Base-by-base conservation (phyloP, 2,888 invertebrate genomes). In the Punctoribates punctum region DNA sequence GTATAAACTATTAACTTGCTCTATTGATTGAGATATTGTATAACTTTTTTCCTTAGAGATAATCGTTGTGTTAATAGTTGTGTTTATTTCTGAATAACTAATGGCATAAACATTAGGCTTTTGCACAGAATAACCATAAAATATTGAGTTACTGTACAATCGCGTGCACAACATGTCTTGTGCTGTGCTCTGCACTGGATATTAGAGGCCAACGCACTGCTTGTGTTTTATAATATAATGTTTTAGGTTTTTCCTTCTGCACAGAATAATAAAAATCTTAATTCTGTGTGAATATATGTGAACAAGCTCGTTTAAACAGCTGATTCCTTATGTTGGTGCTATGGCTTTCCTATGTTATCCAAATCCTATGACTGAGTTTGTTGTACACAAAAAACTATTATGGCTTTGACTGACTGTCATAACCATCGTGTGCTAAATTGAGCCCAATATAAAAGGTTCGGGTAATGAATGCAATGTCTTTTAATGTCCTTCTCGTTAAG, bases 61-160 rank as follows among this genome's bases (percentile, higher is more conserved):
- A 29, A 65, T 65, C 17, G n/a, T 34, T 65, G 65, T 34, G 65
- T 17, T 65, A 65, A 65, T 29, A 57, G 23, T 23, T 23, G 11
- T 6, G 65, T 65, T n/a, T 29, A 65, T 65, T 65, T 65, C 34
- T 65, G 65, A 65, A 65, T 65, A 65, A 65, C 34, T 65, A 65
- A 65, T 65, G 65, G 34, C 34, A 65, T 13, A 34, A 17, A 6
- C 65, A 65, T 65, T 65, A 65, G 11, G 11, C 25, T 57, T 54
- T 20, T 54, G 8, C 20, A 20, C 54, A 6, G 34, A 34, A 34
- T 25, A 20, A 11, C 8, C 57, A 57, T 57, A 23, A 57, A 23
- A 15, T 15, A 17, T 48, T 48, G 13, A 48, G 57, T 6, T 13
- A 23, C 54, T n/a, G n/a, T n/a, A 25, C 3, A 4, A 54, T 57